These are phyloP conservation scores for Euzophera pinguis DNA, from an alignment of 2,888 invertebrate species.

Conservation along the genomic window DNA sequence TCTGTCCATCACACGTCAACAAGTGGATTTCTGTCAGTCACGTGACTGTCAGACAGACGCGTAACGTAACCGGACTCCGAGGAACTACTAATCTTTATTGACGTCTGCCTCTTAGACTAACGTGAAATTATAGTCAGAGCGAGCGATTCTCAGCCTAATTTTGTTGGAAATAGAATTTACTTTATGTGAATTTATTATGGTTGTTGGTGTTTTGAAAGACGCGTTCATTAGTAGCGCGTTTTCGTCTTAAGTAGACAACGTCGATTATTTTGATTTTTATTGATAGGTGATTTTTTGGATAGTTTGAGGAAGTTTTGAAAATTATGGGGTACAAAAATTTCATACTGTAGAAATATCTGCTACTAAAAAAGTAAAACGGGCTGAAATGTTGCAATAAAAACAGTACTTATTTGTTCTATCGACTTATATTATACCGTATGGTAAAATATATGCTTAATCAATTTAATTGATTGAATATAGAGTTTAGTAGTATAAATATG, in stretches of 20 bases:
- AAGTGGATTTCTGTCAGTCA: conserved; percentile 45
- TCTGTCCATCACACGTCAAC: conserved; percentile 54
- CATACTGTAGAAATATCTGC: no score
- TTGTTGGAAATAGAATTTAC: conserved; percentile 15
- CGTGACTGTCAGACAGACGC: conserved; percentile 14
- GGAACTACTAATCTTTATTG: conserved; percentile 61
- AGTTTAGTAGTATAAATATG: no score
- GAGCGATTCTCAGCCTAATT: conserved; percentile 23
- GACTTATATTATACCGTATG: no score
- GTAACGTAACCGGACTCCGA: conserved; percentile 41
- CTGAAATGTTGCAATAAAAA: no score
- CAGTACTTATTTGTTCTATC: no score
- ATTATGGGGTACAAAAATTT: no score
- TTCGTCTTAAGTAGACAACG: conserved; percentile 54
- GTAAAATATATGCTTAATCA: no score
- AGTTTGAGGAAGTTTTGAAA: conserved; percentile 12
- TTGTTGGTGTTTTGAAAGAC: conserved; percentile 28
- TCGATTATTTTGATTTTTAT: conserved; percentile 52
- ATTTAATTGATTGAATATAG: no score
- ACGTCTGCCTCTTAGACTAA: conserved; percentile 25
- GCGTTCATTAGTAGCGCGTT: conserved; percentile 57
- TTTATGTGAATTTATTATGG: conserved; percentile 16
- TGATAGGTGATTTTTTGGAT: conserved; percentile 35
- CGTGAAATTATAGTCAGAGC: conserved; percentile 16
- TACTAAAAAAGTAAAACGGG: no score